Evolutionary conservation across 2,113 vertebrate species (phyloP).

Genomic region (Hippolais icterina): DNA sequence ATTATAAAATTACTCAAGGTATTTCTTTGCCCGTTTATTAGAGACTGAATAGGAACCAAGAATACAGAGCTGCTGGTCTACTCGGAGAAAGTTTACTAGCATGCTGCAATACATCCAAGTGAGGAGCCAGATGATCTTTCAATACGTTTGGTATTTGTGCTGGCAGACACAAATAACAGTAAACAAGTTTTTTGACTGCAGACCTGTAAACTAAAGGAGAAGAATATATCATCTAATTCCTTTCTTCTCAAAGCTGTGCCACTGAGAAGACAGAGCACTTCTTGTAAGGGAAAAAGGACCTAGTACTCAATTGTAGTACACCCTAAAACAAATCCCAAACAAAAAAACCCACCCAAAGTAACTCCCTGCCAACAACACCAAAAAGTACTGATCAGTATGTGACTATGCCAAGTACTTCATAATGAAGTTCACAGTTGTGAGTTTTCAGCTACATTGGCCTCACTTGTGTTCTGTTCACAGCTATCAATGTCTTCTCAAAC

Average conservation of each 20-base stretch:
- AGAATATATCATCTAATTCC: not conserved
- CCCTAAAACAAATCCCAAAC: not conserved
- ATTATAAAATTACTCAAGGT: not conserved
- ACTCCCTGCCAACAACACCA: not conserved
- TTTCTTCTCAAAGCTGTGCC: not conserved
- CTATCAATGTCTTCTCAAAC: not conserved
- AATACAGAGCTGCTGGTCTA: not conserved
- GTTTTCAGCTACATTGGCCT: accelerated
- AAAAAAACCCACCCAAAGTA: not conserved
- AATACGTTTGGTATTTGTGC: not conserved
- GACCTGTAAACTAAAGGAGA: not conserved
- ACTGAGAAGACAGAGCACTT: not conserved
- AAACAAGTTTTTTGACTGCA: not conserved
- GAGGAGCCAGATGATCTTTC: not conserved
- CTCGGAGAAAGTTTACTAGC: not conserved
- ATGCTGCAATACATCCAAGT: not conserved
- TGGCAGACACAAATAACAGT: not conserved
- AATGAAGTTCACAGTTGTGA: not conserved
- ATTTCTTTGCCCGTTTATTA: slow-evolving; percentile 6
- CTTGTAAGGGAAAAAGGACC: not conserved
- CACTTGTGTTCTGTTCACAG: not conserved
- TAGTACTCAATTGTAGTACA: not conserved
- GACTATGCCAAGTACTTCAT: not conserved
- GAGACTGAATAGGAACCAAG: not conserved
- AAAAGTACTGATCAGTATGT: not conserved